Base-by-base conservation (phyloP, 2,797 vertebrate genomes). In the Margarornis squamiger region DNA sequence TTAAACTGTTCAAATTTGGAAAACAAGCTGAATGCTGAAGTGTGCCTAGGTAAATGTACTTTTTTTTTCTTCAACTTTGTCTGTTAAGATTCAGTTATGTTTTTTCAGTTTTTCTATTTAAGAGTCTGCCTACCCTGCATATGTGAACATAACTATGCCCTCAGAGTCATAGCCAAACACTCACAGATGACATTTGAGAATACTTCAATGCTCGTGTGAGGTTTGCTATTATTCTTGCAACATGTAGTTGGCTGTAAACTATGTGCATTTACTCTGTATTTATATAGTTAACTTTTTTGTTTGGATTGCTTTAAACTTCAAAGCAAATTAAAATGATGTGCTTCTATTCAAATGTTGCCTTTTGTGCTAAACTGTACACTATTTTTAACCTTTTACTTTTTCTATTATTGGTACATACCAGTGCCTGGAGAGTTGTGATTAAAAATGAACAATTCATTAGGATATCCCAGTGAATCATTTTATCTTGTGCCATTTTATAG, bases 211-310 rank as follows among this genome's bases (percentile, higher is more conserved):
- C 88, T 97, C 71, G 14, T 95, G 93, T 96, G 96, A 97, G 94
- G 95, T 96, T 97, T 95, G 90, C 95, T 97, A 14, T 96, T 93
- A 74, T 95, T 97, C 86, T 97, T 95, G 73, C 89, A 71, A 94
- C 70, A 49, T 97, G 92, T 97, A 97, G 76, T 79, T 97, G 93
- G 92, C 97, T 98, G 93, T 98, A 97, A 97, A 97, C 93, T 95
- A 72, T 93, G 93, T 98, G 97, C 97, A 91, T 97, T 97, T 98
- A 92, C 49, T 97, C 96, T 97, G 94, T 98, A 97, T 98, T 98
- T 98, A 97, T 98, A 93, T 93, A 90, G 96, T 85, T 92, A 91
- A 94, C 66, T 92, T 95, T 91, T 95, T 95, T 96, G 93, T 97
- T 97, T 97, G 95, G 90, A 96, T 94, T 96, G 94, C 97, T 96